phyloP scores from a whole-genome alignment of 2,888 invertebrate genomes.

The Tryphoninae sp. region DNA sequence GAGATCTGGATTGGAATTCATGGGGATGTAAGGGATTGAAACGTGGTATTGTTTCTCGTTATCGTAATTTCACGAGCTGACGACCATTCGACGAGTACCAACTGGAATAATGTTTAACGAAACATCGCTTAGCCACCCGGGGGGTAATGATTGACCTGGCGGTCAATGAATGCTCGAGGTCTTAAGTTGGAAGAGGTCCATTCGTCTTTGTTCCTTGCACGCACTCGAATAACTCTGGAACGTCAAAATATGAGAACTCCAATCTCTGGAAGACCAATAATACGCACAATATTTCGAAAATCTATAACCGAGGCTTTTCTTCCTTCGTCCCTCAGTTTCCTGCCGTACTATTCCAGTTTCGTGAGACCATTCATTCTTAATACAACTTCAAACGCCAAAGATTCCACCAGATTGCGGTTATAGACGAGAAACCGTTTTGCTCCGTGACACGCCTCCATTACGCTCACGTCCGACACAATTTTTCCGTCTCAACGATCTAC shows the following conservation, averaged over 20 bases:
- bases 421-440: slow-evolving; percentile 59
- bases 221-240: too few species aligned
- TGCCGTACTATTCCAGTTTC: slow-evolving; percentile 17
- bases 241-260: too few species aligned
- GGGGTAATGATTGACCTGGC: too few species aligned
- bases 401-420: slow-evolving; percentile 57
- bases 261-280: too few species aligned
- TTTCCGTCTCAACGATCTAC: slow-evolving; percentile 49
- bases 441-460: slow-evolving; percentile 57
- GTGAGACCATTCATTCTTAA: slow-evolving; percentile 25
- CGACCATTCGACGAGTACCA: neutral
- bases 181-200: too few species aligned
- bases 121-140: neutral
- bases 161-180: too few species aligned
- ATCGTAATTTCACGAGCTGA: neutral
- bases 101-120: neutral
- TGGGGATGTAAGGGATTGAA: neutral
- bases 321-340: neutral
- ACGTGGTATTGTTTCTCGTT: neutral
- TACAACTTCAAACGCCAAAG: slow-evolving; percentile 52
- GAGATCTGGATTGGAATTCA: neutral
- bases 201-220: too few species aligned
- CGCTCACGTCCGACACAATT: slow-evolving; percentile 50
- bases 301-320: neutral
- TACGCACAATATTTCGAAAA: too few species aligned